These are phyloP conservation scores for Calypte anna DNA, from an alignment of 2,113 vertebrate species.

Conservation along the genomic window DNA sequence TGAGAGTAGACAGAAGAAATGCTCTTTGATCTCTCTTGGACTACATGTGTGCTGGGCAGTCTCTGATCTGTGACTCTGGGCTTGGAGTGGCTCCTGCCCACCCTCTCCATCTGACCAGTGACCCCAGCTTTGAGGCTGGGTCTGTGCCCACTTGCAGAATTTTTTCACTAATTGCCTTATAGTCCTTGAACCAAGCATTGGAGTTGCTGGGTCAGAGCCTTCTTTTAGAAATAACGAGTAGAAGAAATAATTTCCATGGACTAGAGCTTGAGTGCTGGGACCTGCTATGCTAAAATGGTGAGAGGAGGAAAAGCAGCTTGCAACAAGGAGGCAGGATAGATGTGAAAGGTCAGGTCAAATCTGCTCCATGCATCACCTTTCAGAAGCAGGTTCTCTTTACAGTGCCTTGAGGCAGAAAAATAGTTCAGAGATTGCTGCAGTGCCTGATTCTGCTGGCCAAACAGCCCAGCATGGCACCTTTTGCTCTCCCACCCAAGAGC, in stretches of 20 bases:
- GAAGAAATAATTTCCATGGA: not conserved
- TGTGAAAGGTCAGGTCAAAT: not conserved
- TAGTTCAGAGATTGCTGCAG: not conserved
- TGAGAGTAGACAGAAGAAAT: not conserved
- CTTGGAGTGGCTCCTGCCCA: not conserved
- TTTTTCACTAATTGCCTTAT: not conserved
- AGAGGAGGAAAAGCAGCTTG: not conserved
- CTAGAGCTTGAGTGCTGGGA: not conserved
- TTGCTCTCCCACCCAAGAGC: not conserved
- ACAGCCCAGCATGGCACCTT: not conserved
- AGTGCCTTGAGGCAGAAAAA: not conserved
- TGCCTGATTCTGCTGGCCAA: not conserved
- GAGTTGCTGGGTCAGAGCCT: not conserved
- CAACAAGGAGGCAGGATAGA: not conserved
- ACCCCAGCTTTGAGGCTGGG: not conserved
- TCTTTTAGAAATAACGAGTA: not conserved
- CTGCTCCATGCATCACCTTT: not conserved
- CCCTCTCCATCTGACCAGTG: accelerated
- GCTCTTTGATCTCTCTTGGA: not conserved
- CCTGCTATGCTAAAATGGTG: not conserved
- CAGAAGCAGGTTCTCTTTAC: not conserved
- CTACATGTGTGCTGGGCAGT: accelerated
- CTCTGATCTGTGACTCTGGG: not conserved
- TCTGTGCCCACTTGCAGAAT: not conserved
- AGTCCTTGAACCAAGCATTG: not conserved